Base-by-base conservation (phyloP, 2,113 vertebrate species). In the Eudorcas thomsonii region DNA sequence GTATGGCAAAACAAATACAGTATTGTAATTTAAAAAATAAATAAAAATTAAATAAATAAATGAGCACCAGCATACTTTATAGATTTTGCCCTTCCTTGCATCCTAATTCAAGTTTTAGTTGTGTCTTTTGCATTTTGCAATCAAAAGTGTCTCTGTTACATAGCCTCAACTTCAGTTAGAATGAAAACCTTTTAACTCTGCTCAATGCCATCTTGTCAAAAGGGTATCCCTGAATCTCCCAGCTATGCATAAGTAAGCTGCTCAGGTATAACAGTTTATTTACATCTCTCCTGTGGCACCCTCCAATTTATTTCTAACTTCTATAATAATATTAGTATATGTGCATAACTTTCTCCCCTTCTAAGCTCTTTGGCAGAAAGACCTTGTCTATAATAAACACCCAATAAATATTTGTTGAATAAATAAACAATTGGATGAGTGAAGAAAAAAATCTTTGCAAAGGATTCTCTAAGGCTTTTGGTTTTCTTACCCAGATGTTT, bases 401-500 rank as follows among this genome's bases (percentile, higher is more conserved):
- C 43, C 52, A 81, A 12, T 16, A 96, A 88, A 91, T 50, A 74
- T 57, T 88, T 94, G 36, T 48, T 74, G 25, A 92, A 71, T 33
- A 88, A 94, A 39, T 57, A 30, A 92, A 54, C 28, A 57, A 57
- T 33, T 39, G 36, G 28, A 54, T 50, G 23, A n/a, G 36, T 87
- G n/a, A 93, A 78, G 39, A 23, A 83, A 96, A 83, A 95, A 84
- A 10, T 11, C 30, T 96, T 62, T 91, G 55, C 71, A 88, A 94
- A 87, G 52, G 1, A 95, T 80, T 90, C 80, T 85, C 83, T 60
- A 50, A 81, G 52, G 30, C 33, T 89, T 91, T 87, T 11, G 62
- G 13, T 54, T 91, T 93, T 39, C 87, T 96, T 78, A 87, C 14
- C 71, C 97, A 98, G 96, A 97, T 98, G 89, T 98, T 97, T 98